Base-by-base conservation (phyloP, 2,888 invertebrate genomes). In the Chaitophorus viminalis region DNA sequence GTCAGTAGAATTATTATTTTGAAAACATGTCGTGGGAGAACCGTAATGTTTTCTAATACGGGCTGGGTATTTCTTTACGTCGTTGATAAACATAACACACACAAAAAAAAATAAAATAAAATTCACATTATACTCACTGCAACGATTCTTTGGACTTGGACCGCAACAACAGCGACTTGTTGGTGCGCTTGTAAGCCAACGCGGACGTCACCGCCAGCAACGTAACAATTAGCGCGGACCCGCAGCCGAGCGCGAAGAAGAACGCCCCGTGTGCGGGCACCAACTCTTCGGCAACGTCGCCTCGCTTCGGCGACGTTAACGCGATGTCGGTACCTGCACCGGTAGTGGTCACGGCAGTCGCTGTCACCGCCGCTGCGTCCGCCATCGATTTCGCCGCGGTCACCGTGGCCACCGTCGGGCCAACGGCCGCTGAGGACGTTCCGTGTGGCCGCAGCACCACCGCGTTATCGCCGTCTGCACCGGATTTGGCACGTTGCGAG, bases 111-210 rank as follows among this genome's bases (percentile, higher is more conserved):
- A 39, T 39, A 5, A 39, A 39, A 21, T 21, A 21, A 60, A 60
- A 54, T n/a, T 5, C 6, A 65, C 9, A 5, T 6, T n/a, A n/a
- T 25, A 92, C 93, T 93, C 91, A 95, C 95, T 94, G 94, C 90
- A 93, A 92, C 82, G 94, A 94, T 90, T 94, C 94, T 90, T 94
- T 94, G 77, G 94, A 93, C 54, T 94, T 92, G 39, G 94, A 93
- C 90, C 88, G 33, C n/a, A 76, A n/a, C n/a, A 76, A n/a, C 60
- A 76, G 39, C 46, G 82, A 76, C 31, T 84, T 88, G 54, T 65
- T 79, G 36, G 79, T 65, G 54, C 85, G 88, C 77, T 79, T 88
- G 75, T 85, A 88, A 9, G 85, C 85, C 17, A 88, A 46, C 18
- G 79, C 88, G 29, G 81, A 85, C 18, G 81, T 79, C 74, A 88